Conservation (phyloP, 2,113 vertebrate species). For the Plecotus auritus region DNA sequence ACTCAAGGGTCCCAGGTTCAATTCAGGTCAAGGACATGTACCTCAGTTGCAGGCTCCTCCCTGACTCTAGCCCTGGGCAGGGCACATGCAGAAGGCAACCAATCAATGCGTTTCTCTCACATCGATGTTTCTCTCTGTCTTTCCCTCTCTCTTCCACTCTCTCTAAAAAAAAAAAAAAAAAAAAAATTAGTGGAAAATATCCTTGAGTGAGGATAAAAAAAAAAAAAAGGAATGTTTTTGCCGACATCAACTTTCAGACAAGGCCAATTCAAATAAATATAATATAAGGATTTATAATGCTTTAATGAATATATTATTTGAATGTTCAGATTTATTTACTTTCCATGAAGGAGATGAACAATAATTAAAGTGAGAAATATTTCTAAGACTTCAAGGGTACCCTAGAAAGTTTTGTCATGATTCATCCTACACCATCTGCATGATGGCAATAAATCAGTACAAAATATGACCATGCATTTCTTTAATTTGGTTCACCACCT, state of each 20-base stretch:
- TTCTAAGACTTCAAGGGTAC: not conserved
- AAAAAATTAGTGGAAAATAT: no score
- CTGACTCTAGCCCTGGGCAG: no score
- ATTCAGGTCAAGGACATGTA: no score
- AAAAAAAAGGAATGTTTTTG: no score
- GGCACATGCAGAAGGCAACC: no score
- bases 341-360: not conserved
- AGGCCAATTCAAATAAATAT: not conserved
- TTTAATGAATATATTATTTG: not conserved
- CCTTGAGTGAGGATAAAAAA: no score
- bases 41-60: no score
- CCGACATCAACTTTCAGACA: not conserved
- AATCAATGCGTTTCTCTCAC: no score
- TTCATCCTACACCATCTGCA: slow-evolving; percentile 10
- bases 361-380: not conserved
- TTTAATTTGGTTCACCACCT: not conserved
- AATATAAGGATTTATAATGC: not conserved
- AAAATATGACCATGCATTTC: slow-evolving; percentile 23
- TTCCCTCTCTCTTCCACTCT: no score
- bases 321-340: not conserved
- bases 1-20: no score
- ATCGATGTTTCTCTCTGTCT: no score
- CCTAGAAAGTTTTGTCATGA: not conserved
- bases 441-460: not conserved
- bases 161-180: no score